Evolutionary conservation across 2,888 invertebrate species (phyloP).

Genomic region (Oscheius sp.): DNA sequence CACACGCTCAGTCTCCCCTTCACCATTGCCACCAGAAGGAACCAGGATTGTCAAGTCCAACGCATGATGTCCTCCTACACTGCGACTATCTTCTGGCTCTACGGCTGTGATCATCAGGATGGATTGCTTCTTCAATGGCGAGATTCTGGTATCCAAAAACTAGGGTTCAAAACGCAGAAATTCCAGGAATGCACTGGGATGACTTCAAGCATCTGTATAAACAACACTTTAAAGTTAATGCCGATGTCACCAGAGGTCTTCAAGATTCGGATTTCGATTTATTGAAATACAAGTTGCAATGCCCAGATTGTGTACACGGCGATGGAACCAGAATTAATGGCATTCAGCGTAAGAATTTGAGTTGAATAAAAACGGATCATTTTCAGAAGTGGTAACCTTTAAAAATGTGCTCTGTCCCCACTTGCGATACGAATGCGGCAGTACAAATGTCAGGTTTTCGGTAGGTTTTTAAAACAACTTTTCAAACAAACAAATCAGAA

Average conservation of each 20-base stretch:
- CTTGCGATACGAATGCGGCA: slow-evolving; percentile 63
- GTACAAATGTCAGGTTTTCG: slow-evolving; percentile 64
- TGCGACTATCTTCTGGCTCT: slow-evolving; percentile 69
- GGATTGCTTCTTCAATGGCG: slow-evolving; percentile 62
- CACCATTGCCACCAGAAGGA: slow-evolving; percentile 67
- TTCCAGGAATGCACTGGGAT: slow-evolving; percentile 65
- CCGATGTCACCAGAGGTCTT: slow-evolving; percentile 61
- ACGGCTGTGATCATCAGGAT: slow-evolving; percentile 63
- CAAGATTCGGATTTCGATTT: slow-evolving; percentile 66
- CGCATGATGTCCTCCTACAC: slow-evolving; percentile 70
- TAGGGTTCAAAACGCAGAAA: neutral
- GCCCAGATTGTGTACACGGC: slow-evolving; percentile 61
- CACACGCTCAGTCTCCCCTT: slow-evolving; percentile 69
- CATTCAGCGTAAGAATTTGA: slow-evolving; percentile 46
- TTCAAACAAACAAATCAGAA: neutral
- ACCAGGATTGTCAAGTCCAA: slow-evolving; percentile 70
- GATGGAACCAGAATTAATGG: slow-evolving; percentile 54
- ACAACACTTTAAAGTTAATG: slow-evolving; percentile 65
- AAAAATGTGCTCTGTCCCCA: slow-evolving; percentile 69
- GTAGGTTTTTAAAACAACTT: slow-evolving; percentile 8
- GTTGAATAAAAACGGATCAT: too few species aligned
- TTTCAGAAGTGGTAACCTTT: slow-evolving; percentile 57
- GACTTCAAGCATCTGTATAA: slow-evolving; percentile 67
- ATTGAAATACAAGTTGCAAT: slow-evolving; percentile 65
- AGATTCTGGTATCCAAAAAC: slow-evolving; percentile 38